Base-by-base conservation (phyloP, 2,113 vertebrate genomes). In the Corapipo altera region DNA sequence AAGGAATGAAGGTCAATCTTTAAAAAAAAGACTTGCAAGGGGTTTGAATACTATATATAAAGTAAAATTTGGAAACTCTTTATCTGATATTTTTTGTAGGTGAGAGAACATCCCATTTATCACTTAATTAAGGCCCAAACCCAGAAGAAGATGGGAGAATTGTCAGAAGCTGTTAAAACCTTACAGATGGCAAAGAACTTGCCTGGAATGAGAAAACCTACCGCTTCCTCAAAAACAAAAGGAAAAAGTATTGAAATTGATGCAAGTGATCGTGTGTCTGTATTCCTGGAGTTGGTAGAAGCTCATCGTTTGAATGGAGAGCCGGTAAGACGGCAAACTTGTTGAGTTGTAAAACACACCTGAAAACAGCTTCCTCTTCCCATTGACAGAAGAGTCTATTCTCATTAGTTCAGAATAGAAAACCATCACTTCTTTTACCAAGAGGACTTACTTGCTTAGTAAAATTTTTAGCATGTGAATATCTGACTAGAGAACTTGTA, bases 51-150 rank as follows among this genome's bases (percentile, higher is more conserved):
- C 8, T 30, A 19, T 48, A 5, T 58, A 52, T 43, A 61, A 76
- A 39, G 28, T 81, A 43, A 39, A 76, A 92, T 78, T 73, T 80
- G 12, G 58, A 61, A 94, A 55, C 12, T 79, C 11, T 20, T 43
- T 55, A 30, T 88, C 8, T 66, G 16, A 0, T 4, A 5, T 91
- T 16, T 85, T 82, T 93, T 94, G 85, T 74, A 99, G 99, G 98
- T 99, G 85, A 98, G 98, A 90, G 99, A 99, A 57, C 98, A 98
- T 95, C 99, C 99, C 59, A 55, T 99, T 71, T 99, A 99, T 98
- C 99, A 99, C 95, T 98, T 99, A 96, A 99, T 99, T 91, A 99
- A 99, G 97, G 99, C 99, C 55, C 99, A 99, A 97, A 97, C 98
- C 10, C 98, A 99, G 89, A 99, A 99, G 98, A 99, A 99, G 97